A percentile compares a stretch with the other conserved stretches of the same genome.
phyloP scores from a whole-genome alignment of 2,888 invertebrate species.

The Phalera bucephala region DNA sequence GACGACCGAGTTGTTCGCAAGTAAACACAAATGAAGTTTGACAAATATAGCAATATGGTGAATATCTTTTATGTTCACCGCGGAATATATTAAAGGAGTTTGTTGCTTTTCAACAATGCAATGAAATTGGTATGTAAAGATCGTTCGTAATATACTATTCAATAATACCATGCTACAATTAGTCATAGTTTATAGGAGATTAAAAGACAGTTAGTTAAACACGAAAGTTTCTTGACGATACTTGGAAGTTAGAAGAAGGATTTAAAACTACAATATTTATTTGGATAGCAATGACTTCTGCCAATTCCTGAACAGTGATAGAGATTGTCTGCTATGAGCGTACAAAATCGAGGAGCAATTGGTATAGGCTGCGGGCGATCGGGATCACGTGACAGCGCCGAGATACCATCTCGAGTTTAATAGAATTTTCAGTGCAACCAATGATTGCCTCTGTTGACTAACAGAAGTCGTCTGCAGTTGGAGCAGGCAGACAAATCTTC shows the following conservation, averaged over 20 bases:
- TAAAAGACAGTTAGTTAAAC: too few species aligned
- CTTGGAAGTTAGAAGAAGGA: too few species aligned
- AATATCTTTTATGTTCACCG: too few species aligned
- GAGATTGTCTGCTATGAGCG: conserved; percentile 29
- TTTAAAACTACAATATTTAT: too few species aligned
- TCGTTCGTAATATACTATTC: too few species aligned
- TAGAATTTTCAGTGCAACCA: conserved; percentile 71
- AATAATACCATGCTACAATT: too few species aligned
- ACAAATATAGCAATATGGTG: background rate
- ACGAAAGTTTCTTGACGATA: too few species aligned
- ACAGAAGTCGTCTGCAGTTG: conserved; percentile 26
- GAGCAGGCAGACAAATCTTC: conserved; percentile 35
- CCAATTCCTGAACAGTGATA: conserved; percentile 22
- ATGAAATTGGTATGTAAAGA: too few species aligned
- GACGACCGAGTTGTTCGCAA: conserved; percentile 41
- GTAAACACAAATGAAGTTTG: conserved; percentile 27
- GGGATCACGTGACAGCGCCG: conserved; percentile 64
- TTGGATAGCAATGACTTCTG: background rate
- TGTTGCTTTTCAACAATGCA: too few species aligned
- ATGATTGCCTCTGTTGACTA: conserved; percentile 53
- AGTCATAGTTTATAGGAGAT: too few species aligned
- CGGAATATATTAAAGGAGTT: too few species aligned
- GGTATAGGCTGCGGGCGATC: conserved; percentile 56
- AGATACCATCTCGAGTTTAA: conserved; percentile 69
- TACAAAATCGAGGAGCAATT: conserved; percentile 39